phyloP scores from a whole-genome alignment of 2,113 vertebrate genomes.

The Cnemophilus loriae region DNA sequence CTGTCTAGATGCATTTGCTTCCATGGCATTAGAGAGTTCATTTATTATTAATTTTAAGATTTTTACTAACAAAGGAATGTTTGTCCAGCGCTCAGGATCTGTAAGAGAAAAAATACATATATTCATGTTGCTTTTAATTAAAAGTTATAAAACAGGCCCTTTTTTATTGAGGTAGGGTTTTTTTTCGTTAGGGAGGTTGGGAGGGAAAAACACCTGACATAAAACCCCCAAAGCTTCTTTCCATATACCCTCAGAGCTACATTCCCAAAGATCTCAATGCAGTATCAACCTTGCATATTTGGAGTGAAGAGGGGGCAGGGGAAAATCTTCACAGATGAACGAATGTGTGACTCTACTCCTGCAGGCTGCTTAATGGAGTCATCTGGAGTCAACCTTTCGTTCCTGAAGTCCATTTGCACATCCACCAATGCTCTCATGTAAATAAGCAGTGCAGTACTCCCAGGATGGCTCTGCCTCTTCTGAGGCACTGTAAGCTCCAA shows the following conservation, averaged over 20 bases:
- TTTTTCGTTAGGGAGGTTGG: background rate
- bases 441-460: background rate
- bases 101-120: background rate
- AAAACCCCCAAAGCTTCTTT: background rate
- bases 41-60: constrained; percentile 96
- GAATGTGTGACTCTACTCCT: background rate
- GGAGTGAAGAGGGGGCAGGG: background rate
- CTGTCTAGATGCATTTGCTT: constrained; percentile 86
- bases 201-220: background rate
- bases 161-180: background rate
- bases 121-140: background rate
- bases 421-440: background rate
- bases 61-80: constrained; percentile 95
- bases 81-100: constrained; percentile 97
- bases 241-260: background rate
- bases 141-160: background rate
- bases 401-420: background rate
- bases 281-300: background rate
- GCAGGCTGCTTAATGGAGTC: background rate
- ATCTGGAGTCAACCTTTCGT: background rate
- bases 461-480: background rate
- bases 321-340: background rate
- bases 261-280: background rate
- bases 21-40: constrained; percentile 92
- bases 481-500: background rate